phyloP scores from a whole-genome alignment of 2,797 vertebrate species.

The Eupleurogrammus muticus region DNA sequence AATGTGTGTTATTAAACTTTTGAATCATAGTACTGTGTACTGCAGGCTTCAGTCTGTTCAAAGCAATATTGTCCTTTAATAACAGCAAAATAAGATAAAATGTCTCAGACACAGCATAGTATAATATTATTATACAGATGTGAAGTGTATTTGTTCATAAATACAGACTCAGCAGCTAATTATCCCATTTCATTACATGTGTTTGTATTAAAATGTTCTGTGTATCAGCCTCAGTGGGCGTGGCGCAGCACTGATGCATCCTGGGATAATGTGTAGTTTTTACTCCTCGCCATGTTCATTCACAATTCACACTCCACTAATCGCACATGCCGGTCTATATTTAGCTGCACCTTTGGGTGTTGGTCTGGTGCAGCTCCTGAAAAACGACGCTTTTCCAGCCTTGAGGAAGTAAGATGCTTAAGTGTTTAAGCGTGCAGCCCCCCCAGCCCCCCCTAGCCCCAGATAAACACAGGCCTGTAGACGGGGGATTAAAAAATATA shows the following conservation, averaged over 20 bases:
- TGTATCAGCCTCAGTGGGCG: not conserved
- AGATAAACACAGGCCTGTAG: conserved; percentile 17
- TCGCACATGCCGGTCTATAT: conserved; percentile 76
- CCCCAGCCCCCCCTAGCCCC: conserved; percentile 1
- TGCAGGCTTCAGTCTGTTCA: not conserved
- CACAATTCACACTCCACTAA: conserved; percentile 73
- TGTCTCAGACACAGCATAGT: not conserved
- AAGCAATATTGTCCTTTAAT: not conserved
- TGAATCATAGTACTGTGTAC: not conserved
- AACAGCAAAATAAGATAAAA: not conserved
- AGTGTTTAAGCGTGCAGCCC: conserved; percentile 70
- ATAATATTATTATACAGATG: too few species aligned
- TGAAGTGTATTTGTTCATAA: not conserved
- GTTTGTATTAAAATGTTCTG: not conserved
- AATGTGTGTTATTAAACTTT: too few species aligned
- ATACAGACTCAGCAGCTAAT: not conserved
- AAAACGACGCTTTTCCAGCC: conserved; percentile 74
- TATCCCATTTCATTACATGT: conserved; percentile 5
- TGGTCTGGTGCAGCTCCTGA: conserved; percentile 68
- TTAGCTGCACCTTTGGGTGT: conserved; percentile 75
- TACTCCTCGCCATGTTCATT: conserved; percentile 64
- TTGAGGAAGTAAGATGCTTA: conserved; percentile 76
- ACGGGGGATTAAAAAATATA: conserved; percentile 47
- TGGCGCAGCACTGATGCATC: conserved; percentile 19
- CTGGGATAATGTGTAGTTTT: conserved; percentile 39